Base-by-base conservation (phyloP, 2,113 vertebrate species). In the Falcunculus frontatus region DNA sequence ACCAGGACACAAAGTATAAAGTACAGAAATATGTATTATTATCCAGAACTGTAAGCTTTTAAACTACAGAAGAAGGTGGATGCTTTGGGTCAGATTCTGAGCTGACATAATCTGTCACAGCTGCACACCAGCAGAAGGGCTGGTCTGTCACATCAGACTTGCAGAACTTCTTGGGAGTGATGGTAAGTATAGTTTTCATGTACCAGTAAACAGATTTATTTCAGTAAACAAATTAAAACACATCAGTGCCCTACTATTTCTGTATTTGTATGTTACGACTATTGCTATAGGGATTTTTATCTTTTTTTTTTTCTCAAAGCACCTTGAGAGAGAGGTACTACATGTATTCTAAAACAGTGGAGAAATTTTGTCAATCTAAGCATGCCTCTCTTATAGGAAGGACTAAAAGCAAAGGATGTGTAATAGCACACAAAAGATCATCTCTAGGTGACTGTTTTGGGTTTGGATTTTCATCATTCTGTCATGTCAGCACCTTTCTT, bases 401-500 rank as follows among this genome's bases (percentile, higher is more conserved):
- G 37, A 37, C 46, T 44, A 11, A 84, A 89, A 46, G 1, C 42
- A 78, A 83, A 81, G 63, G 42, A 13, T 9, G 4, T 57, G 18
- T 81, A 89, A 80, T 87, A 89, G 30, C 42, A 23, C 14, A 46
- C 15, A 77, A 69, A 55, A 77, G 59, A 84, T 93, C 89, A 47
- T 81, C 50, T 73, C 11, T 19, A 70, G 84, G 60, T 93, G 89
- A 91, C 80, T 81, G 56, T 3, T 93, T 72, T 35, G 82, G 86
- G 75, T 92, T 93, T 93, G 91, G 94, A 83, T 89, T 73, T 65
- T 62, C 21, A 46, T 27, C 60, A 93, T 62, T 42, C 62, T 93
- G 62, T 90, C 44, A 35, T 88, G 85, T 96, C 91, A 92, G 89
- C 93, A 95, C 18, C 56, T 95, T 82, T 72, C 82, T 18, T 59